These are phyloP conservation scores for Meganola albula DNA, from an alignment of 2,888 invertebrate species.

Conservation along the genomic window DNA sequence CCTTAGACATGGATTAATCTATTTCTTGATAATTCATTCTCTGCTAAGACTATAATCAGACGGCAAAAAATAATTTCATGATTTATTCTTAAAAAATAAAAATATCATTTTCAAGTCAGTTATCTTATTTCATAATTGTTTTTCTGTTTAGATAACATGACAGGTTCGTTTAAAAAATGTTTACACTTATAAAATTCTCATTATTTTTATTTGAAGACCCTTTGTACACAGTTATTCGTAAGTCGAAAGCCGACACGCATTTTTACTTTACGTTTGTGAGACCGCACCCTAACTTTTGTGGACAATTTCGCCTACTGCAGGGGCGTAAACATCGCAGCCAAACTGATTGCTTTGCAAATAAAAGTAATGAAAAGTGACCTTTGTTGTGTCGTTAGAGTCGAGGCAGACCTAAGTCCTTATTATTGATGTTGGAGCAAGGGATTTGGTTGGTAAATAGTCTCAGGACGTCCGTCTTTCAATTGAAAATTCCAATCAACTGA, in stretches of 20 bases:
- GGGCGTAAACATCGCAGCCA: slow-evolving; percentile 29
- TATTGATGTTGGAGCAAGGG: slow-evolving; percentile 22
- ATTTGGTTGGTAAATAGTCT: slow-evolving; percentile 20
- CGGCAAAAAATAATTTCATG: too few relatives aligned
- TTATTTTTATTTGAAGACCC: slow-evolving; percentile 24
- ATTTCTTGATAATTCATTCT: too few relatives aligned
- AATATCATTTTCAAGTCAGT: too few relatives aligned
- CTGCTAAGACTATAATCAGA: too few relatives aligned
- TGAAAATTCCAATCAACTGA: too few relatives aligned
- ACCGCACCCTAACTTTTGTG: slow-evolving; percentile 2
- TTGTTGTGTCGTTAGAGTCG: slow-evolving; percentile 10
- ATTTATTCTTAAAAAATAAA: too few relatives aligned
- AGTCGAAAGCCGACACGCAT: neutral
- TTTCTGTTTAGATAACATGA: too few relatives aligned
- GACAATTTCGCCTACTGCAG: slow-evolving; percentile 45
- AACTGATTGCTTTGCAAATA: slow-evolving; percentile 62
- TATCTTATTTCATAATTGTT: too few relatives aligned
- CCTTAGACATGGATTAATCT: too few relatives aligned
- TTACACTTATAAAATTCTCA: slow-evolving; percentile 21
- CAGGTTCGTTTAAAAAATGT: too few relatives aligned
- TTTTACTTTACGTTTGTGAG: too few relatives aligned
- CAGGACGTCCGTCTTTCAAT: too few relatives aligned
- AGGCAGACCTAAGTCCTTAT: slow-evolving; percentile 18
- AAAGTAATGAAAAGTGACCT: slow-evolving; percentile 51
- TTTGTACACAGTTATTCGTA: neutral